A percentile compares a stretch with the other conserved stretches of the same genome.
Conservation (phyloP, 2,797 vertebrate genomes). For the Aldrovandia affinis region DNA sequence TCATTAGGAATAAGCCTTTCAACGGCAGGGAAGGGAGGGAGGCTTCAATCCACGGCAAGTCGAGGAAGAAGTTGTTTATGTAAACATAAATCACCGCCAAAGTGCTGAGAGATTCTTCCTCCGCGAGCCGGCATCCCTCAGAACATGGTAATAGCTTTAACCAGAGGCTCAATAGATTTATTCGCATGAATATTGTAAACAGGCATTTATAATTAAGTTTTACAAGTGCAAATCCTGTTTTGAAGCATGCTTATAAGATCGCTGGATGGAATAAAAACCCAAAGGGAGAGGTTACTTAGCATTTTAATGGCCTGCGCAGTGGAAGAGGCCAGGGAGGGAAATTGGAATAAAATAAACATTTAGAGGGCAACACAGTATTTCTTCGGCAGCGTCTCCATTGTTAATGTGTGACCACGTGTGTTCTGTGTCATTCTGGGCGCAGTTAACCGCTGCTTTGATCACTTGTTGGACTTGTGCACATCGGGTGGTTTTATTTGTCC, state of each 20-base stretch:
- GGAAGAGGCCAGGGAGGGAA: constrained; percentile 35
- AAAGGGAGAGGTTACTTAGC: constrained; percentile 75
- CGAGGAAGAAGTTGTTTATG: constrained; percentile 57
- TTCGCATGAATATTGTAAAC: constrained; percentile 63
- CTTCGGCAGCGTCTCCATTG: constrained; percentile 22
- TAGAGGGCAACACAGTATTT: constrained; percentile 33
- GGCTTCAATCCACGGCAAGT: constrained; percentile 36
- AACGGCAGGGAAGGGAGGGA: not conserved
- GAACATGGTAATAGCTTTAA: constrained; percentile 64
- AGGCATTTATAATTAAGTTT: constrained; percentile 76
- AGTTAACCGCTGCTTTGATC: constrained; percentile 7
- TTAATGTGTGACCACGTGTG: constrained; percentile 3
- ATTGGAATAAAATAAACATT: constrained; percentile 30
- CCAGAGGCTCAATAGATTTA: constrained; percentile 60
- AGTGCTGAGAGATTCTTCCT: constrained; percentile 59
- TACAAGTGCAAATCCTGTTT: constrained; percentile 76
- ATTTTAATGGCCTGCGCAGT: constrained; percentile 72
- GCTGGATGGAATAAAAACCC: constrained; percentile 63
- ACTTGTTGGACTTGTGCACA: not conserved
- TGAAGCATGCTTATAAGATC: constrained; percentile 70
- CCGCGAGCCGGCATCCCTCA: constrained; percentile 28
- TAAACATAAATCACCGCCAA: constrained; percentile 70
- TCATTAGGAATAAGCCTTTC: constrained; percentile 40
- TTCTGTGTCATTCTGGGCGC: not conserved
- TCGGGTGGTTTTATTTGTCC: constrained; percentile 20